These are phyloP conservation scores for Glyptemys insculpta DNA, from an alignment of 2,797 vertebrate species.

Conservation along the genomic window DNA sequence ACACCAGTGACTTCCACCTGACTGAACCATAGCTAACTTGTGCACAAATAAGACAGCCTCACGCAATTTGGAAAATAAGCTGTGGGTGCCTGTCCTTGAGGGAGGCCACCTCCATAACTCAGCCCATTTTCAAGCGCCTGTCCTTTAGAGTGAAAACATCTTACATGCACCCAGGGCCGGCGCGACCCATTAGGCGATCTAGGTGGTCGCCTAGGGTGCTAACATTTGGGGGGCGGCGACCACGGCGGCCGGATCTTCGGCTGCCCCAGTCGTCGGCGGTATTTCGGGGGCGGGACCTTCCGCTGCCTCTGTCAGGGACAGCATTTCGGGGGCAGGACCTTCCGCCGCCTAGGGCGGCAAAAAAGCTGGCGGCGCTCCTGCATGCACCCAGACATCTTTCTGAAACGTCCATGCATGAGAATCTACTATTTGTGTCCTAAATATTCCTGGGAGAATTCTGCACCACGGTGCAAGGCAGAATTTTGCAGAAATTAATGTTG, in stretches of 20 bases:
- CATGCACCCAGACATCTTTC: constrained; percentile 53
- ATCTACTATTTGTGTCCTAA: constrained; percentile 68
- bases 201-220: too few relatives aligned
- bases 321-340: too few relatives aligned
- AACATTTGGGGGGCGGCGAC: too few relatives aligned
- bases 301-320: too few relatives aligned
- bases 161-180: constrained; percentile 40
- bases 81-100: not conserved
- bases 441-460: not conserved
- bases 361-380: too few relatives aligned
- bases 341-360: too few relatives aligned
- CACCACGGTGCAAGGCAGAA: too few relatives aligned
- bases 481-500: too few relatives aligned
- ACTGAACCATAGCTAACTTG: not conserved
- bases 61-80: not conserved
- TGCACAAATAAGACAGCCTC: constrained; percentile 54
- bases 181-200: too few relatives aligned
- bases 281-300: too few relatives aligned
- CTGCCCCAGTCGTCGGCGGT: too few relatives aligned
- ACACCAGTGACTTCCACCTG: not conserved
- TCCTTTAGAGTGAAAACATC: constrained; percentile 66
- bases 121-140: constrained; percentile 60
- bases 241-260: too few relatives aligned
- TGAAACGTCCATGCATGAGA: constrained; percentile 68
- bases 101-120: not conserved